These are phyloP conservation scores for Cydia splendana DNA, from an alignment of 1,140 invertebrate genomes.

Conservation along the genomic window DNA sequence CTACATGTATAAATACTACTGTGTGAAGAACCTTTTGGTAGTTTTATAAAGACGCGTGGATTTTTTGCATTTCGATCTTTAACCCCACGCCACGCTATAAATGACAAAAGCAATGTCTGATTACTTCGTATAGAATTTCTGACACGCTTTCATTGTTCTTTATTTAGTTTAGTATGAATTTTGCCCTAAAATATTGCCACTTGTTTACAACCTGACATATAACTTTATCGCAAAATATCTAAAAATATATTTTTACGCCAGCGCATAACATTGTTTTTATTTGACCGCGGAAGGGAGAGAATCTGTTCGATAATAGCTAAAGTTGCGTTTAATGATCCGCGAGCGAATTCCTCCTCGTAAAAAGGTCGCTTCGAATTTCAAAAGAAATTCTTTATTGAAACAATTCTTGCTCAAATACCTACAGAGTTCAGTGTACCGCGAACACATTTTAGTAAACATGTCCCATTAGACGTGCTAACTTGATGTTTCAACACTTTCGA, in stretches of 20 bases:
- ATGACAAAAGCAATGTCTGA: no score
- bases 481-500: constrained; percentile 29
- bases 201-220: no score
- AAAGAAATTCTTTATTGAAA: constrained; percentile 7
- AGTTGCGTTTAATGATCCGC: constrained; percentile 16
- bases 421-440: constrained; percentile 22
- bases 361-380: not conserved
- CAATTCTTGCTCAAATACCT: not conserved
- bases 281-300: not conserved
- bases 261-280: not conserved
- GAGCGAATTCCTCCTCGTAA: constrained; percentile 13
- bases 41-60: no score
- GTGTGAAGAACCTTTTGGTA: no score
- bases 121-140: no score
- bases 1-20: not conserved
- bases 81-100: no score
- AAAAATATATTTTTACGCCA: not conserved
- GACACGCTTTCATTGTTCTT: no score
- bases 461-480: constrained; percentile 28
- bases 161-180: no score
- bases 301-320: constrained; percentile 19
- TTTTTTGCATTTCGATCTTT: no score
- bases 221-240: not conserved
- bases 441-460: constrained; percentile 9
- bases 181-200: no score